Base-by-base conservation (phyloP, 1,140 invertebrate genomes). In the Zaprionus tsacasi region DNA sequence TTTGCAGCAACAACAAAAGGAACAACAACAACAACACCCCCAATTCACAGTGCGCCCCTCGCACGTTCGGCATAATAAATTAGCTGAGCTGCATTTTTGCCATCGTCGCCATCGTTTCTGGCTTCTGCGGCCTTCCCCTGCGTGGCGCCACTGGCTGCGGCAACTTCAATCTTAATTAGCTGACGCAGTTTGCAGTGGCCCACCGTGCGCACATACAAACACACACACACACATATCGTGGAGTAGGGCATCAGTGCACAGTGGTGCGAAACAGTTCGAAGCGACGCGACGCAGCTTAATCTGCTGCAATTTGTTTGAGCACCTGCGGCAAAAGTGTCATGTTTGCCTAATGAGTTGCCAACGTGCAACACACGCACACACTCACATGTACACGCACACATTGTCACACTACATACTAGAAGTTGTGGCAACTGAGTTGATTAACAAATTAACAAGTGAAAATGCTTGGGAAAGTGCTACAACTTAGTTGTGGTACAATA, bases 101-200 rank as follows among this genome's bases (percentile, higher is more conserved):
- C 72, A 50, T 56, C 27, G 57, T 21, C 38, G 33, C 33, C 33
- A 35, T 59, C 54, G 33, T 61, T 77, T 54, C 33, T 55, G 52
- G 36, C 50, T 43, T 43, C 7, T 59, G 54, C n/a, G 65, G 43
- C 50, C 40, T 40, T 55, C 11, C 38, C 54, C 59, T 54, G 13
- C 36, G 45, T 54, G 43, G 45, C 40, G 45, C 45, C 59, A 61
- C 45, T 48, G 30, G 33, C 33, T 88, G 83, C 77, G 85, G 80
- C 80, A 88, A 80, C 82, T 87, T 87, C 83, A 88, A 87, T 87
- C 82, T 88, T 87, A 87, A 87, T 87, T 87, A 87, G 78, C 83
- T 88, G 79, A 82, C 82, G 82, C 82, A 88, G 82, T 79, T 86
- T 82, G 68, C 82, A 87, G 79, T 82, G 70, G 68, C 82, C 76